phyloP scores from a whole-genome alignment of 2,113 vertebrate genomes.

The Anoplopoma fimbria region DNA sequence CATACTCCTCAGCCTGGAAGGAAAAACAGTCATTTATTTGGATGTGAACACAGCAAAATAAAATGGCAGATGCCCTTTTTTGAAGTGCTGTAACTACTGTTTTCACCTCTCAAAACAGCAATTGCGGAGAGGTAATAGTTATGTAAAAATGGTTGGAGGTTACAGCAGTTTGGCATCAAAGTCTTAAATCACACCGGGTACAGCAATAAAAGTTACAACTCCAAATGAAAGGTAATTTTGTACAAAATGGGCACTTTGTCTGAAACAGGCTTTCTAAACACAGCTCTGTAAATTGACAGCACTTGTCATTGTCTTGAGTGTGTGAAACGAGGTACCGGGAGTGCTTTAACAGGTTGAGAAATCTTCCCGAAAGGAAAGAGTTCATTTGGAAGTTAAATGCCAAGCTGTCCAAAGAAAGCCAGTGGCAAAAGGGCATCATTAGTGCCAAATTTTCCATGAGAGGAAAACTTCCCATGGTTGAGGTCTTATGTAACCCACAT shows the following conservation, averaged over 20 bases:
- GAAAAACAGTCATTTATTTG: conserved; percentile 13
- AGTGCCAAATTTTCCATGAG: conserved; percentile 69
- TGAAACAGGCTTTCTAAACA: not conserved
- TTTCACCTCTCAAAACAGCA: conserved; percentile 3
- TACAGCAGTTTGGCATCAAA: not conserved
- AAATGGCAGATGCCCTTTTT: conserved; percentile 4
- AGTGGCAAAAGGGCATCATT: conserved; percentile 45
- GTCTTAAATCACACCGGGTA: not conserved
- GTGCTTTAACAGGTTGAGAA: conserved; percentile 48
- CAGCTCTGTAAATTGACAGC: conserved; percentile 11
- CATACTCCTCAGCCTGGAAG: conserved; percentile 87
- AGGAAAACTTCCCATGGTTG: conserved; percentile 64
- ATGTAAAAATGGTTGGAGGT: conserved; percentile 1
- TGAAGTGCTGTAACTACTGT: not conserved
- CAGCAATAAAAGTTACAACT: conserved; percentile 20
- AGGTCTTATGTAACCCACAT: conserved; percentile 58
- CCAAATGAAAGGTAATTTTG: conserved; percentile 4
- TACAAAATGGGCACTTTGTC: conserved; percentile 15
- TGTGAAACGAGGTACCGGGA: conserved; percentile 23
- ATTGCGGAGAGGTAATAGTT: not conserved
- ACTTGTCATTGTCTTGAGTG: conserved; percentile 20
- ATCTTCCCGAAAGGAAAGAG: conserved; percentile 26
- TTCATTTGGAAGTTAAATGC: conserved; percentile 66
- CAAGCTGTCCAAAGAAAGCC: conserved; percentile 53
- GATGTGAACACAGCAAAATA: not conserved